Conservation (phyloP, 2,113 vertebrate species). For the Podilymbus podiceps region DNA sequence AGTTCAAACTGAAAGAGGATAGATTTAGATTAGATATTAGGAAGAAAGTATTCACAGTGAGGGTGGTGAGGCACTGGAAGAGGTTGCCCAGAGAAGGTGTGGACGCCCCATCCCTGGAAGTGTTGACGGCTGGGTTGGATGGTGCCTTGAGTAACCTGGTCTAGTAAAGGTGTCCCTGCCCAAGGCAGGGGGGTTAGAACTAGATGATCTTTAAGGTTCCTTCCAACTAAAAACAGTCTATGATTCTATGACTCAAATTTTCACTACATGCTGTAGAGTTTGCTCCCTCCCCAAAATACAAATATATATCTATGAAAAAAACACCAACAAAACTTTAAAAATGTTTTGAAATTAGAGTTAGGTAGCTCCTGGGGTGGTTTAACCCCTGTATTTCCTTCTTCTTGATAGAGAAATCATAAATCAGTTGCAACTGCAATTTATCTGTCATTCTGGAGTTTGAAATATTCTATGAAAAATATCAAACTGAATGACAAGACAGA, state of each 20-base stretch:
- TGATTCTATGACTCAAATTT: not conserved
- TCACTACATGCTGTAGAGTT: not conserved
- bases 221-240: no score
- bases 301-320: not conserved
- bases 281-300: not conserved
- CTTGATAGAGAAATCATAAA: not conserved
- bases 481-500: conserved; percentile 32
- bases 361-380: not conserved
- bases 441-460: conserved; percentile 32
- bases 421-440: conserved; percentile 20
- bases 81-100: no score
- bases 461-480: conserved; percentile 29
- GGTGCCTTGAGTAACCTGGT: no score
- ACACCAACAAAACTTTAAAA: not conserved
- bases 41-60: no score
- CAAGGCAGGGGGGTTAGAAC: no score
- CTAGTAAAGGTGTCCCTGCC: no score
- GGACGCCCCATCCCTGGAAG: no score
- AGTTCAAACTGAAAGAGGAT: no score
- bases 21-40: no score
- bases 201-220: no score
- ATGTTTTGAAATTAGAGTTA: not conserved
- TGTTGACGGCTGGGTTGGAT: no score
- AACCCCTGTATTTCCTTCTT: not conserved
- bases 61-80: no score